phyloP scores from a whole-genome alignment of 2,113 vertebrate species.

The Garra rufa region DNA sequence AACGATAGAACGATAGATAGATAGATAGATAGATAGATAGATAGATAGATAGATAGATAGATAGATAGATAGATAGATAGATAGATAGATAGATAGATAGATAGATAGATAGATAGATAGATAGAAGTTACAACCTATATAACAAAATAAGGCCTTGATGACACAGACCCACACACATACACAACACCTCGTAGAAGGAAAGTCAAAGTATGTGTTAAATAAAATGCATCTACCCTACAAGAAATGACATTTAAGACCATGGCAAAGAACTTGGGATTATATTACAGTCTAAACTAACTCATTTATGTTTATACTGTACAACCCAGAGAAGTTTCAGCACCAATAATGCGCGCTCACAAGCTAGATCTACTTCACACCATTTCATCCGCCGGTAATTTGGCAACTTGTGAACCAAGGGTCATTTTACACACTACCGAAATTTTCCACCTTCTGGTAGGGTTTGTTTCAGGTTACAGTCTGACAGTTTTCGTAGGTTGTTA shows the following conservation, averaged over 20 bases:
- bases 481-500: conserved; percentile 19
- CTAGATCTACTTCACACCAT: conserved; percentile 2
- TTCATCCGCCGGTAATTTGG: neutral
- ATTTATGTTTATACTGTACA: neutral
- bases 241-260: conserved; percentile 9
- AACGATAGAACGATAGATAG: too few species aligned
- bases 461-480: conserved; percentile 30
- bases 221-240: neutral
- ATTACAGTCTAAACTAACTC: conserved; percentile 9
- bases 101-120: too few species aligned
- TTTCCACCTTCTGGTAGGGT: conserved; percentile 13
- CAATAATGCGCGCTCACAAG: neutral
- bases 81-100: too few species aligned
- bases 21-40: too few species aligned
- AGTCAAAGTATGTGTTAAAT: neutral
- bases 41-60: too few species aligned
- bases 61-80: too few species aligned
- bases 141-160: neutral
- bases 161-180: neutral
- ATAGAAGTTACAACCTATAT: neutral
- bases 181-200: neutral
- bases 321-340: neutral
- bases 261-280: neutral
- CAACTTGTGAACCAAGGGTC: conserved; percentile 16
- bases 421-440: neutral